Evolutionary conservation across 2,113 vertebrate species (phyloP), one percentile per base, ranked within the genome.

Genomic region (Psilopogon haemacephalus): DNA sequence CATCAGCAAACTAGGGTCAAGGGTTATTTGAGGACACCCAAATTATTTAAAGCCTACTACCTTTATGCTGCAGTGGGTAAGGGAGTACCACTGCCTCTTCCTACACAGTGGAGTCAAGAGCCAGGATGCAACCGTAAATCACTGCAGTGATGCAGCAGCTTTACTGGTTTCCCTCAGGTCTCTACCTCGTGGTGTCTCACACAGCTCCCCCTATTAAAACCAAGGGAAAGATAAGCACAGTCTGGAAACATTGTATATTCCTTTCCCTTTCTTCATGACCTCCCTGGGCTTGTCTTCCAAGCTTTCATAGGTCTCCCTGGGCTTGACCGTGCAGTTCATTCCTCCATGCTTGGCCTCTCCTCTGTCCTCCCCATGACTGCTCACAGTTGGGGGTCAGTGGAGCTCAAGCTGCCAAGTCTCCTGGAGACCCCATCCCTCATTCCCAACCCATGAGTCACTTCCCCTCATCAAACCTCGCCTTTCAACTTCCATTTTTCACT

Each of bases 401-500:
- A 89, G 73, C 73, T 95, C 2, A 1, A 94, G 79, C 81, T 95
- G 87, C 69, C 0, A 5, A 92, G 74, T 77, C 19, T 93, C 74
- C 78, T 56, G 23, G 16, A 84, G 95, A 95, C 73, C 78, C 69
- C 18, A 15, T 88, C 84, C 79, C 60, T 94, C 96, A 96, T 96
- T 95, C 93, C 92, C 90, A 90, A 82, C 67, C 56, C 21, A 0
- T 95, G 94, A 95, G 84, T 96, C 93, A 95, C 72, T 96, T 96
- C 93, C 90, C 71, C 90, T 77, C 75, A 19, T 91, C 76, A 77
- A 84, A 89, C 72, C 40, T 93, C 90, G 92, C 92, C 92, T 96
- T 96, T 94, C 87, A 91, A 90, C 76, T 84, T 89, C 75, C 77
- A 94, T 94, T 97, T 94, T 73, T 94, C 92, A 81, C 88, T 87